Base-by-base conservation (phyloP, 2,797 vertebrate species). In the Silurus lanzhouensis region DNA sequence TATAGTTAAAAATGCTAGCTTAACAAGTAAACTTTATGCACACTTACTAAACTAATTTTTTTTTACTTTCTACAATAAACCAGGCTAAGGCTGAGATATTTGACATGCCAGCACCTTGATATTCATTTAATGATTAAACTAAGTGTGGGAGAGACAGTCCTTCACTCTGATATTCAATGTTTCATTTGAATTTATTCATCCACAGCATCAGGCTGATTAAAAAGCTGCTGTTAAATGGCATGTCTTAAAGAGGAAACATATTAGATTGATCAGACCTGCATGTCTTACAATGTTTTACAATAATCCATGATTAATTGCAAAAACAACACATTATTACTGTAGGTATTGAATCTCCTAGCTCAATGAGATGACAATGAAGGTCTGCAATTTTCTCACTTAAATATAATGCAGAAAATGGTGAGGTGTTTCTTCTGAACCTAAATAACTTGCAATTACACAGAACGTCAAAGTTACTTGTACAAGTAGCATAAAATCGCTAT, bases 161-260 rank as follows among this genome's bases (percentile, higher is more conserved):
- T 63, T 44, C 13, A 52, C 83, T 66, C 89, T 84, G 88, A 88
- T 87, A 71, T 61, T 86, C 67, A 83, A 72, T 64, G 55, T 27
- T 72, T 64, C 76, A 87, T 88, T 81, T 74, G 58, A 85, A 89
- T 67, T 68, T 77, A 84, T 72, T 85, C 84, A 81, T 84, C 84
- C 82, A 76, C 87, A 88, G 86, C 90, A 89, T 91, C 89, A 89
- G 85, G 48, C 31, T 88, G 80, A 90, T 91, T 92, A 90, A 44
- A 90, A 84, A 58, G 64, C 86, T 67, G 83, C 31, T 84, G 77
- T 82, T 84, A 83, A 84, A 64, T 12, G 66, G 52, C 85, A 89
- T 86, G 84, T 70, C 63, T 82, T 88, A 91, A 90, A 86, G 75
- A 81, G 83, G 22, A 85, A 75, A 74, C 58, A 10, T 82, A 89